phyloP scores from a whole-genome alignment of 2,888 invertebrate species.

The Sphecodes monilicornis region DNA sequence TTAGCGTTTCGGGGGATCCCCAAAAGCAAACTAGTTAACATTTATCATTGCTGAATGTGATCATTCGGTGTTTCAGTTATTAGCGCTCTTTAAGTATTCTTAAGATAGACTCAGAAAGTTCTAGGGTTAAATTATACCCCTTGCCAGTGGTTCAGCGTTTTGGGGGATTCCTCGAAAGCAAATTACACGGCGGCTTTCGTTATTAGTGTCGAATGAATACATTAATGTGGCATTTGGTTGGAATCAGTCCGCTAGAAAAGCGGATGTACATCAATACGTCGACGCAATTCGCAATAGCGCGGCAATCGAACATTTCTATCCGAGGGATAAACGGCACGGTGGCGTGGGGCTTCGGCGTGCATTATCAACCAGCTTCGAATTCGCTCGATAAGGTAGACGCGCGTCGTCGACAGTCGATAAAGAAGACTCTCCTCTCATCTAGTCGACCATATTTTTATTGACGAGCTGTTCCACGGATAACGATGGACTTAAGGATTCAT shows the following conservation, averaged over 20 bases:
- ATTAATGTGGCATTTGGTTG: slow-evolving; percentile 38
- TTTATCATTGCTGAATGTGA: no score
- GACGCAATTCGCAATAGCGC: slow-evolving; percentile 41
- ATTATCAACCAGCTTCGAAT: neutral
- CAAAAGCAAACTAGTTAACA: neutral
- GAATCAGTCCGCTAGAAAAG: slow-evolving; percentile 40
- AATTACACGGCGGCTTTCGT: slow-evolving; percentile 13
- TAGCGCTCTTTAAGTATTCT: neutral
- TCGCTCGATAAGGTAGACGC: slow-evolving; percentile 25
- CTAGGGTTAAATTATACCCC: neutral
- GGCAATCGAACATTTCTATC: slow-evolving; percentile 35
- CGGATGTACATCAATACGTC: slow-evolving; percentile 40
- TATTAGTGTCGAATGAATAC: slow-evolving; percentile 40
- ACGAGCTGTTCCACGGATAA: neutral
- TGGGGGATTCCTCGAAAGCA: slow-evolving; percentile 39
- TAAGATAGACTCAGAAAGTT: neutral
- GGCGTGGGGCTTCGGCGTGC: neutral
- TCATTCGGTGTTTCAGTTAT: neutral
- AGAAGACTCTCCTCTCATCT: slow-evolving; percentile 13
- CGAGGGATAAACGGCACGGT: slow-evolving; percentile 4
- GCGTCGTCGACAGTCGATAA: slow-evolving; percentile 41
- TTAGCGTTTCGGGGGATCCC: neutral
- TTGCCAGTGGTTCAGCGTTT: slow-evolving; percentile 26
- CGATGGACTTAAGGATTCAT: neutral
- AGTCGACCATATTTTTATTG: neutral